Percentiles rank a stretch among this genome's conserved stretches.
phyloP scores from a whole-genome alignment of 2,113 vertebrate genomes.

The Ceyx margarethae region DNA sequence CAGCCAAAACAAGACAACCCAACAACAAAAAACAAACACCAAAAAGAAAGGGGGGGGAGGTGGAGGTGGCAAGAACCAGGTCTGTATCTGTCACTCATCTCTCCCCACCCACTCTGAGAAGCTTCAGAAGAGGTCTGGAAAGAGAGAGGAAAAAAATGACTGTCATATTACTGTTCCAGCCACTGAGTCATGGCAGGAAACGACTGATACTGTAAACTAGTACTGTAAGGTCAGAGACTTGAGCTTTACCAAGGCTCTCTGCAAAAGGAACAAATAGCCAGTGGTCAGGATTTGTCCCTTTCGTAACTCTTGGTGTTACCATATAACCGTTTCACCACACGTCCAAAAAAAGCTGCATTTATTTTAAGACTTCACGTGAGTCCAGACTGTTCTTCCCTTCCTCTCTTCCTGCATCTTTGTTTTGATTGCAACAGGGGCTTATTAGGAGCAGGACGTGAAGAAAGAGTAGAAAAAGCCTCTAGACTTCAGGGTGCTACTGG shows the following conservation, averaged over 20 bases:
- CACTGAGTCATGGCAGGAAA: constrained; percentile 69
- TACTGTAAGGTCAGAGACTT: constrained; percentile 36
- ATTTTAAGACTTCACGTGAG: not conserved
- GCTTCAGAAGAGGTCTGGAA: constrained; percentile 61
- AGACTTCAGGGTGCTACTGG: not conserved
- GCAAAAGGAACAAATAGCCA: constrained; percentile 22
- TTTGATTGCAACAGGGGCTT: not conserved
- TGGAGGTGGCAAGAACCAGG: constrained; percentile 31
- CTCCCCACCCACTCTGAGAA: constrained; percentile 22
- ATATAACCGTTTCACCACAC: not conserved
- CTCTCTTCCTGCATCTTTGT: not conserved
- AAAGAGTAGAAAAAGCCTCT: not conserved
- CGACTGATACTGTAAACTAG: constrained; percentile 60
- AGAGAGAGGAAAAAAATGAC: constrained; percentile 44
- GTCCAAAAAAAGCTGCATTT: not conserved
- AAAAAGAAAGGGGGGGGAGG: not conserved
- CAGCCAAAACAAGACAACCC: too few relatives aligned
- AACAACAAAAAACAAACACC: not conserved
- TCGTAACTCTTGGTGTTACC: not conserved
- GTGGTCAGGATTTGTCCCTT: not conserved
- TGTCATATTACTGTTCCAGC: constrained; percentile 65
- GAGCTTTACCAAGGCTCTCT: not conserved
- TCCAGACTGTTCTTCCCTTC: not conserved
- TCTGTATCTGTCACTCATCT: constrained; percentile 36
- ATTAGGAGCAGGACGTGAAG: not conserved